A percentile compares a stretch with the other conserved stretches of the same genome.
Conservation (phyloP, 2,113 vertebrate species). For the Cavia aperea region DNA sequence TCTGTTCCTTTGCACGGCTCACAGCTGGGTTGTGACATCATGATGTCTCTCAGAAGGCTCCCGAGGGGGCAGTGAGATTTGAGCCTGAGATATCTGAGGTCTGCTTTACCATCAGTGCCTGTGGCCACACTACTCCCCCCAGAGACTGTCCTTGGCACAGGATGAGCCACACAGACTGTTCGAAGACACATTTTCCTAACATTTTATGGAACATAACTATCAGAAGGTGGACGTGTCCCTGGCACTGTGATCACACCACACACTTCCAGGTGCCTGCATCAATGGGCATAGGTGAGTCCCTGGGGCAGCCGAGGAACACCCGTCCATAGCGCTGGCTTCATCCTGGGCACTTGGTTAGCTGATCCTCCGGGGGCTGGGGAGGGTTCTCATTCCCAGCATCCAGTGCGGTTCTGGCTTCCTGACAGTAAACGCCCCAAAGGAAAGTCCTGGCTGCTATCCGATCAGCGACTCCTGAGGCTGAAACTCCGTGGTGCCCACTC, state of each 20-base stretch:
- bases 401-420: background rate
- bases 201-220: rapidly evolving
- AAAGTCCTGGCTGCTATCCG: background rate
- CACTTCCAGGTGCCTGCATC: rapidly evolving
- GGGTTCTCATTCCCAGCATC: background rate
- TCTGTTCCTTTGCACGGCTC: background rate
- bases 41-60: background rate
- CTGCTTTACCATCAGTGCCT: background rate
- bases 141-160: background rate
- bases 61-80: rapidly evolving
- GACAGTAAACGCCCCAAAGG: background rate
- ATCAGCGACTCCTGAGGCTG: rapidly evolving
- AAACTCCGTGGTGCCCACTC: background rate
- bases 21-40: background rate
- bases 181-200: background rate
- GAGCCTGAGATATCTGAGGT: background rate
- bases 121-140: rapidly evolving
- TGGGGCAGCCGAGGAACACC: rapidly evolving
- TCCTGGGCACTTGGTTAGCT: rapidly evolving
- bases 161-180: background rate
- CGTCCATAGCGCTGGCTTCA: rapidly evolving
- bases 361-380: too few species aligned
- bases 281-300: rapidly evolving
- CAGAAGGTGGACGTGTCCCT: background rate
- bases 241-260: rapidly evolving